A percentile compares a stretch with the other conserved stretches of the same genome.
These are phyloP conservation scores for Psittacula cyanocephala DNA, from an alignment of 2,113 vertebrate genomes.

Conservation along the genomic window DNA sequence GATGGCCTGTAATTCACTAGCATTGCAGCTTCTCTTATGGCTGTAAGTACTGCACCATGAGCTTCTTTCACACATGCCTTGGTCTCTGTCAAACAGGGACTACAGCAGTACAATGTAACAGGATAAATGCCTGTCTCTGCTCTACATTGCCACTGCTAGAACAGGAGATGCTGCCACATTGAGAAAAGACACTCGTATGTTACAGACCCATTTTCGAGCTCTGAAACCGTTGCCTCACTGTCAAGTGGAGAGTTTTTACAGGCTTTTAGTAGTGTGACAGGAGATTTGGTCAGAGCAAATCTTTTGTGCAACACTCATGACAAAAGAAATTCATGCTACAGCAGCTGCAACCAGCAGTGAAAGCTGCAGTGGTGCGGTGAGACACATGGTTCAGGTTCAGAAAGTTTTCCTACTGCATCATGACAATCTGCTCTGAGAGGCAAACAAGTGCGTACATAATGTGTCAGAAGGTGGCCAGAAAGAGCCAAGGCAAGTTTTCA, in stretches of 20 bases:
- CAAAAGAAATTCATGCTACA: background rate
- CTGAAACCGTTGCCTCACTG: background rate
- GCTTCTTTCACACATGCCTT: background rate
- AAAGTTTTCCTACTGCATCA: background rate
- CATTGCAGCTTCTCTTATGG: background rate
- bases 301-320: background rate
- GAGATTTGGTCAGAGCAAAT: background rate
- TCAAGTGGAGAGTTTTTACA: background rate
- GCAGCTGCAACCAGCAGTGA: background rate
- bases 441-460: background rate
- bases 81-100: background rate
- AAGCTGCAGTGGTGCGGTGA: background rate
- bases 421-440: background rate
- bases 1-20: background rate
- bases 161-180: background rate
- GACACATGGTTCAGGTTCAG: background rate
- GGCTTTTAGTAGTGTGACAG: background rate
- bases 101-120: background rate
- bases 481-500: background rate
- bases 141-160: background rate
- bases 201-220: background rate
- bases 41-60: accelerated
- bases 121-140: background rate
- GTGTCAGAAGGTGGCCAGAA: background rate
- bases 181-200: background rate